Evolutionary conservation across 1,140 invertebrate genomes (phyloP).

Genomic region (Metaphire vulgaris): DNA sequence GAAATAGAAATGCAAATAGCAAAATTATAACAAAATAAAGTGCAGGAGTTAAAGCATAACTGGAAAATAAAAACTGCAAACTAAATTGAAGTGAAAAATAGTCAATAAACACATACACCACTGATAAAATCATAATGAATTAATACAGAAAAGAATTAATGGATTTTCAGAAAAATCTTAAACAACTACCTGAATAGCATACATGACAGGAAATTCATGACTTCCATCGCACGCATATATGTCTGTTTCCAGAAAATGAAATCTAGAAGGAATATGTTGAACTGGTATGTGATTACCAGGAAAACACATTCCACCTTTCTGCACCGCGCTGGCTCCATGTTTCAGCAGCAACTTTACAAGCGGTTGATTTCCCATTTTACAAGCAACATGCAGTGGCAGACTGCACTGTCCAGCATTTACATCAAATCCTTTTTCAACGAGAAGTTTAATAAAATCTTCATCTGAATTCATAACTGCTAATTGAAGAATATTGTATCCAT

Average conservation of each 20-base stretch:
- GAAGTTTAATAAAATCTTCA: constrained; percentile 17
- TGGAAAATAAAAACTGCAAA: no score
- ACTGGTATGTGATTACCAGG: constrained; percentile 38
- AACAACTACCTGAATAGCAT: constrained; percentile 22
- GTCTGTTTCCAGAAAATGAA: constrained; percentile 37
- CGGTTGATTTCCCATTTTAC: constrained; percentile 35
- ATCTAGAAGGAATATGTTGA: constrained; percentile 28
- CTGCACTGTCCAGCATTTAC: constrained; percentile 35
- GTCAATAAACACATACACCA: no score
- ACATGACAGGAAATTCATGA: constrained; percentile 26
- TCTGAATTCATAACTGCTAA: constrained; percentile 12
- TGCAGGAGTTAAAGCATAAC: no score
- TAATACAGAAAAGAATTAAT: no score
- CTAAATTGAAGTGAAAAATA: no score
- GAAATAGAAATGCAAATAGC: no score
- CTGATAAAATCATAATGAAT: no score
- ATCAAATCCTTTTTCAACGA: constrained; percentile 33
- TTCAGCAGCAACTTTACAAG: constrained; percentile 38
- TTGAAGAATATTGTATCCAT: constrained; percentile 23
- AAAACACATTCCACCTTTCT: constrained; percentile 40
- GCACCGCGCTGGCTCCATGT: constrained; percentile 32
- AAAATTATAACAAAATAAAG: no score
- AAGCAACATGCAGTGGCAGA: constrained; percentile 42
- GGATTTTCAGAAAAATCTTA: no score
- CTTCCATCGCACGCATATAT: constrained; percentile 34